phyloP scores from a whole-genome alignment of 2,113 vertebrate genomes.

The Catharus bicknelli region DNA sequence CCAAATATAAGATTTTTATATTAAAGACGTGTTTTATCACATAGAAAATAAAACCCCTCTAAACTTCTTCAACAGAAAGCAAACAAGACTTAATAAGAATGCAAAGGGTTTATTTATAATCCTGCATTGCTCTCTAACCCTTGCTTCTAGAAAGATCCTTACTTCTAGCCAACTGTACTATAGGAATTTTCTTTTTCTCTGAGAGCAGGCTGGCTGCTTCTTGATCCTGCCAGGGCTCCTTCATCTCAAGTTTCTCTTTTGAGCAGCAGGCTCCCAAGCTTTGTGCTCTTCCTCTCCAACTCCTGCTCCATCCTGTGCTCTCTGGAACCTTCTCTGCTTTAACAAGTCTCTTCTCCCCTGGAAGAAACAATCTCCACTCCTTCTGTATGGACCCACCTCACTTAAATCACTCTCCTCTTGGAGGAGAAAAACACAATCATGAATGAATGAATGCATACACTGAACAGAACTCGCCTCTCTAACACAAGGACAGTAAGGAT shows the following conservation, averaged over 20 bases:
- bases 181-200: not conserved
- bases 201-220: not conserved
- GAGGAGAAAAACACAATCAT: not conserved
- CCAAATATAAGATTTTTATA: not conserved
- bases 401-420: not conserved
- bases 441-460: not conserved
- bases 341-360: not conserved
- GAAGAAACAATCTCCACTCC: not conserved
- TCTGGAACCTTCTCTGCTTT: not conserved
- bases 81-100: not conserved
- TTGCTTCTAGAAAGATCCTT: not conserved
- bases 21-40: not conserved
- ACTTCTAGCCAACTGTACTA: not conserved
- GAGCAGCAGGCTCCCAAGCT: not conserved
- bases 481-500: not conserved
- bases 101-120: not conserved
- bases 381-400: not conserved
- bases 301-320: not conserved
- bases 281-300: not conserved
- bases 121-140: not conserved
- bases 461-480: not conserved
- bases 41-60: not conserved
- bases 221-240: not conserved
- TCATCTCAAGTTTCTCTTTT: not conserved
- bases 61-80: not conserved